Base-by-base conservation (phyloP, 2,797 vertebrate species). In the Galagoides demidoff region DNA sequence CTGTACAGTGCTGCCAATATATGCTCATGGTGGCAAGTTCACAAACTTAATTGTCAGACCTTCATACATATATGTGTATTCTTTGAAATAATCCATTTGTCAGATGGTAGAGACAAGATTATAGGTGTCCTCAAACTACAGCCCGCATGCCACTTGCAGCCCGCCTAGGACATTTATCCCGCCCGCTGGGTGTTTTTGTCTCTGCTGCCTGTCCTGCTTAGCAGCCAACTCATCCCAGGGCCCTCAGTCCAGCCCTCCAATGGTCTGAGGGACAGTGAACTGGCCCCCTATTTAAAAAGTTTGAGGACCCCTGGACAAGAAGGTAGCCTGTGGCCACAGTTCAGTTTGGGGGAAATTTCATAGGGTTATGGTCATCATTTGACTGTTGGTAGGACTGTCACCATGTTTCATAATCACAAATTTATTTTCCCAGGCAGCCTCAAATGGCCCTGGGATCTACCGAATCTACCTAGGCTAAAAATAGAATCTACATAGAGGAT, bases 31-130 rank as follows among this genome's bases (percentile, higher is more conserved):
- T 52, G 49, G 49, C 49, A 52, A 52, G 49, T 16, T 16, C 49
- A 52, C 49, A 52, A 52, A 52, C 49, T 52, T 52, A 16, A 52
- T 52, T 52, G 14, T 52, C 49, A 52, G 49, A 52, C 14, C 49
- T 52, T 52, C 49, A 52, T 52, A 52, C 14, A 31, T 2, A 92
- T 34, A 16, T 37, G 8, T n/a, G 22, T n/a, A 85, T 55, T 59
- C 66, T 83, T n/a, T 91, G 45, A 85, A 91, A 95, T 83, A 73
- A 1, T 71, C 83, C 39, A 52, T 17, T 95, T 55, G 45, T 70
- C 20, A 70, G 55, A 76, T 2, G 12, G 23, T 23, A 71, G 63
- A 45, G 13, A n/a, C 8, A 73, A 77, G 37, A 66, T 43, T 43
- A 43, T 7, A 43, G 5, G 39, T 7, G 7, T 43, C 39, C 39